phyloP scores from a whole-genome alignment of 2,113 vertebrate genomes.

The Cygnus buccinator region DNA sequence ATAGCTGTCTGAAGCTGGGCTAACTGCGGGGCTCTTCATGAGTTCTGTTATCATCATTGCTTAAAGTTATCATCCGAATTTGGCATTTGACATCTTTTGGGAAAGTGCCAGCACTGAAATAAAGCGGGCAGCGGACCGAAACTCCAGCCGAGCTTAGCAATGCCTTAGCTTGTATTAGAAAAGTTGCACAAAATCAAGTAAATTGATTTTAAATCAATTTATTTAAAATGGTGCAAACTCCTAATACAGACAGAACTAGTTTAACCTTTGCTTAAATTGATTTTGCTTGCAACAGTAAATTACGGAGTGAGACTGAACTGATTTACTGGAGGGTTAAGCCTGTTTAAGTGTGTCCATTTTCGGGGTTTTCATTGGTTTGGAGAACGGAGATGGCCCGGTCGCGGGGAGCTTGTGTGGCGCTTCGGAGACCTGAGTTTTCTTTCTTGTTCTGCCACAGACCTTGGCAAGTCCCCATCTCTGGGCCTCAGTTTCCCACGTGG shows the following conservation, averaged over 20 bases:
- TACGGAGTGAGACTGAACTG: slow-evolving; percentile 40
- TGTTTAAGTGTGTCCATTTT: slow-evolving; percentile 40
- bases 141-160: not conserved
- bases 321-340: slow-evolving; percentile 60
- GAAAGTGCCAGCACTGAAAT: not conserved
- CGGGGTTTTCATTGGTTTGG: not conserved
- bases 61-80: not conserved
- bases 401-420: not conserved
- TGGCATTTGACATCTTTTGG: not conserved
- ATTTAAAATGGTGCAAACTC: slow-evolving; percentile 26
- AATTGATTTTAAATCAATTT: slow-evolving; percentile 63
- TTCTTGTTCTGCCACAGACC: not conserved
- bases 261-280: slow-evolving; percentile 66
- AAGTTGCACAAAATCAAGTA: slow-evolving; percentile 22
- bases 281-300: slow-evolving; percentile 49
- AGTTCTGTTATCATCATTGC: not conserved
- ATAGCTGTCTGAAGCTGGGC: not conserved
- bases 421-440: not conserved
- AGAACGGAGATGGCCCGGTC: not conserved
- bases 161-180: not conserved
- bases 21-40: not conserved
- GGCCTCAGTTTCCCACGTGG: not conserved
- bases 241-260: not conserved
- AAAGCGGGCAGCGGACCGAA: not conserved
- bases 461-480: not conserved